These are phyloP conservation scores for Macrosteles quadrilineatus DNA, from an alignment of 1,140 invertebrate genomes.

Conservation along the genomic window DNA sequence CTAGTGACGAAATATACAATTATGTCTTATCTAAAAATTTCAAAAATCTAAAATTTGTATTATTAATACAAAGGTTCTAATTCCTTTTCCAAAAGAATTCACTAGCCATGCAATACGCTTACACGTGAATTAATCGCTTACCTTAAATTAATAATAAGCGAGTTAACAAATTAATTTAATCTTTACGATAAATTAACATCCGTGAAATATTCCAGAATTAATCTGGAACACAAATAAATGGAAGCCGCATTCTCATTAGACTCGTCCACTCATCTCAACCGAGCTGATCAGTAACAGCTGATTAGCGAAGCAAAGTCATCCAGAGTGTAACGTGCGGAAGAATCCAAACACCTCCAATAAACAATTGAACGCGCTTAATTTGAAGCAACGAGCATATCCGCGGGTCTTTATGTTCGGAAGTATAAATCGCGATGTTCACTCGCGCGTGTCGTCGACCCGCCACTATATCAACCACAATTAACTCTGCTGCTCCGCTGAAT, in stretches of 20 bases:
- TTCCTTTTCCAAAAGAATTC: too few species aligned
- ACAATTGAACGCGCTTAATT: constrained; percentile 25
- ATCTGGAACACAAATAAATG: too few species aligned
- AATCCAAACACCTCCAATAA: constrained; percentile 26
- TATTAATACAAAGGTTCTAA: too few species aligned
- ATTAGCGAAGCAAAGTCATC: constrained; percentile 24
- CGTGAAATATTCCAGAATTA: too few species aligned
- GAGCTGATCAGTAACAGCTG: neutral
- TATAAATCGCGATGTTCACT: constrained; percentile 11
- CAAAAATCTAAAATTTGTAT: too few species aligned
- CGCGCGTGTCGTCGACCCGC: neutral
- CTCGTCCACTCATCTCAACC: neutral
- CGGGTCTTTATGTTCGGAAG: constrained; percentile 11
- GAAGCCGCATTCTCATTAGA: neutral
- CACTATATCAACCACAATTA: constrained; percentile 22
- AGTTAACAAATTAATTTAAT: too few species aligned
- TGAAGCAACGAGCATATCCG: constrained; percentile 20
- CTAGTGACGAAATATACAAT: too few species aligned
- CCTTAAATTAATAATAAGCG: too few species aligned
- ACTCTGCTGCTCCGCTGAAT: constrained; percentile 17
- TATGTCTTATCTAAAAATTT: too few species aligned
- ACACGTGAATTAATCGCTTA: too few species aligned
- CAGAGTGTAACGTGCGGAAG: neutral
- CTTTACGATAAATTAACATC: too few species aligned
- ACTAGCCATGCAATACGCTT: too few species aligned